These are phyloP conservation scores for Abscondita cerata DNA, from an alignment of 2,888 invertebrate species.

Conservation along the genomic window DNA sequence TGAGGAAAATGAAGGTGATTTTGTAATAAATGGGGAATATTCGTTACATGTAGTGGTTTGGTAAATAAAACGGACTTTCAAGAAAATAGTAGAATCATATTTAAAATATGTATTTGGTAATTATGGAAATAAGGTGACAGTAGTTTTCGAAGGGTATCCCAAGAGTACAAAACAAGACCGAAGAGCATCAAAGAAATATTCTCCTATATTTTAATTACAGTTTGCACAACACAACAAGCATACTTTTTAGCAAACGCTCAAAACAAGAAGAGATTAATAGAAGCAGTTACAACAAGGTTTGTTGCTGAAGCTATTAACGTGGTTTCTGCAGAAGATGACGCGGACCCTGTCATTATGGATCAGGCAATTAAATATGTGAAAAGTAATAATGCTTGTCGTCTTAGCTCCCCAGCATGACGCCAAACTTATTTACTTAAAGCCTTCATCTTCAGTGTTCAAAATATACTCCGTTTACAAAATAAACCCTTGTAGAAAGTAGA, in stretches of 20 bases:
- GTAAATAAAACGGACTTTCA: not conserved
- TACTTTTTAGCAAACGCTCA: not conserved
- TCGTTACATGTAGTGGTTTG: constrained; percentile 1
- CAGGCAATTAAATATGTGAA: not conserved
- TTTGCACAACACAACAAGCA: not conserved
- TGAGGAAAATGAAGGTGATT: constrained; percentile 1
- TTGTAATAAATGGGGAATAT: constrained; percentile 1
- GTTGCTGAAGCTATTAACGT: not conserved
- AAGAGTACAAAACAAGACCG: not conserved
- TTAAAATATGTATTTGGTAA: not conserved
- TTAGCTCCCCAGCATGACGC: not conserved
- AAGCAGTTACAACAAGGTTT: constrained; percentile 1
- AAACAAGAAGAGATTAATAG: not conserved
- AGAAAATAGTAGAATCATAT: not conserved
- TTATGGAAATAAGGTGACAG: not conserved
- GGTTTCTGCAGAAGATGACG: not conserved
- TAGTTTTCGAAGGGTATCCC: not conserved
- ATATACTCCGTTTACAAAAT: too few relatives aligned
- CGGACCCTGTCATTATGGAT: not conserved
- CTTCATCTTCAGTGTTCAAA: too few relatives aligned
- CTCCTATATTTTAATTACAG: too few relatives aligned
- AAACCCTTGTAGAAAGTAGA: not conserved
- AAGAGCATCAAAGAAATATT: too few relatives aligned
- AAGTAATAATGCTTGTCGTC: not conserved
- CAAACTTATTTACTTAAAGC: not conserved